A percentile compares a stretch with the other conserved stretches of the same genome.
phyloP scores from a whole-genome alignment of 2,113 vertebrate genomes.

The Mirza zaza region DNA sequence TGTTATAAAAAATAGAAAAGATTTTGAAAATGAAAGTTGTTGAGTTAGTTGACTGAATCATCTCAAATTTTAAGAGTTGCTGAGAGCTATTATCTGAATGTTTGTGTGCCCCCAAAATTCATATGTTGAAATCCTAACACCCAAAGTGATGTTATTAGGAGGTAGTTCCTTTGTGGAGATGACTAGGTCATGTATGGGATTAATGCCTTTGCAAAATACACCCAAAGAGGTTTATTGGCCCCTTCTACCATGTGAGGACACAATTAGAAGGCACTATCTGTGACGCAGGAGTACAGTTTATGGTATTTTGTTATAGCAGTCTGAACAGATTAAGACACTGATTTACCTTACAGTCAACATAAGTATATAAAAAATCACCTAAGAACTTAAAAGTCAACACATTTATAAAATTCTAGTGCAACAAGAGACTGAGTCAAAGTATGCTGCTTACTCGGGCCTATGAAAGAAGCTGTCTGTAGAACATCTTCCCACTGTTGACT shows the following conservation, averaged over 20 bases:
- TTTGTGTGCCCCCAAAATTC: background rate
- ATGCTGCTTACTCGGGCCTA: background rate
- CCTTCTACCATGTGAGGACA: background rate
- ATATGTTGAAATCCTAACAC: background rate
- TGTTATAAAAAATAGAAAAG: background rate
- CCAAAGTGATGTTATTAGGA: background rate
- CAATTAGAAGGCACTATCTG: background rate
- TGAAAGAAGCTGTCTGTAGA: background rate
- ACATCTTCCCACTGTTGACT: background rate
- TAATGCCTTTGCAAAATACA: background rate
- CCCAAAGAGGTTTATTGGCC: background rate
- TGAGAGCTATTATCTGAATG: background rate
- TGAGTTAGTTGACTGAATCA: background rate
- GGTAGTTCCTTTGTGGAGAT: too few species aligned
- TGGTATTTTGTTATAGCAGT: background rate
- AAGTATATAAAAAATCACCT: background rate
- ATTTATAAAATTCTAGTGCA: background rate
- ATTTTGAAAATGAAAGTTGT: background rate
- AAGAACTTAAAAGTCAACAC: background rate
- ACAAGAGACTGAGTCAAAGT: background rate
- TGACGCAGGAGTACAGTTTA: background rate
- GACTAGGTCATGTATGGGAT: background rate
- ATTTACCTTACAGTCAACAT: background rate
- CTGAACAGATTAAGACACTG: background rate
- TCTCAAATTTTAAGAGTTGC: background rate